Percentiles rank a stretch among this genome's conserved stretches.
Evolutionary conservation across 2,113 vertebrate genomes (phyloP).

Genomic region (Odobenus rosmarus): DNA sequence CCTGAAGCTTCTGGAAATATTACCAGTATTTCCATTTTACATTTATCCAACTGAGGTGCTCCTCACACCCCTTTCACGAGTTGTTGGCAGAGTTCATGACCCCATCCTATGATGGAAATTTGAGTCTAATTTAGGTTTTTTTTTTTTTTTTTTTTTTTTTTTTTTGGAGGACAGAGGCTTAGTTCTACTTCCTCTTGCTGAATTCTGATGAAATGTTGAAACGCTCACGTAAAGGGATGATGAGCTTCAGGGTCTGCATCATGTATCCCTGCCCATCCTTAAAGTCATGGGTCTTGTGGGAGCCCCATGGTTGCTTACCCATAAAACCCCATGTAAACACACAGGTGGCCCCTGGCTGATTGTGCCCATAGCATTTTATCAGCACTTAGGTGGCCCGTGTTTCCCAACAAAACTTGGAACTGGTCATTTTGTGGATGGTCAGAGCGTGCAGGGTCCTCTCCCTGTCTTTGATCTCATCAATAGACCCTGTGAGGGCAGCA

Average conservation of each 20-base stretch:
- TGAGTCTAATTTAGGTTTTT: constrained; percentile 76
- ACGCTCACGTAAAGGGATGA: constrained; percentile 50
- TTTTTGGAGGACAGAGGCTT: constrained; percentile 69
- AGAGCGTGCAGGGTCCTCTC: neutral
- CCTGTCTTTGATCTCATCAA: neutral
- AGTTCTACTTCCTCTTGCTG: constrained; percentile 68
- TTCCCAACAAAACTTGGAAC: neutral
- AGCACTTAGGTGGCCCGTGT: neutral
- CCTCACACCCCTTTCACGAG: constrained; percentile 68
- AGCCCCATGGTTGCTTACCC: neutral
- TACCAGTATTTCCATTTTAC: constrained; percentile 62
- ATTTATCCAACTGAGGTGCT: constrained; percentile 59
- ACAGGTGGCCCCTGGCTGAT: neutral
- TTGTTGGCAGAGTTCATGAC: constrained; percentile 56
- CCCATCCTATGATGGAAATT: constrained; percentile 70
- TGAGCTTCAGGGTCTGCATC: constrained; percentile 1
- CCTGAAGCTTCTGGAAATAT: constrained; percentile 74
- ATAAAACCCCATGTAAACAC: neutral
- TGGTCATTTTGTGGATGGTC: neutral
- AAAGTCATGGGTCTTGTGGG: constrained; percentile 23
- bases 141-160: constrained; percentile 78
- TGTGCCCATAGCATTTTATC: neutral
- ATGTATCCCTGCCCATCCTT: neutral
- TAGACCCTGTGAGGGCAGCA: neutral
- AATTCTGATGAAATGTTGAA: constrained; percentile 67